These are phyloP conservation scores for Sphaerophoria taeniata DNA, from an alignment of 2,888 invertebrate species.

Conservation along the genomic window DNA sequence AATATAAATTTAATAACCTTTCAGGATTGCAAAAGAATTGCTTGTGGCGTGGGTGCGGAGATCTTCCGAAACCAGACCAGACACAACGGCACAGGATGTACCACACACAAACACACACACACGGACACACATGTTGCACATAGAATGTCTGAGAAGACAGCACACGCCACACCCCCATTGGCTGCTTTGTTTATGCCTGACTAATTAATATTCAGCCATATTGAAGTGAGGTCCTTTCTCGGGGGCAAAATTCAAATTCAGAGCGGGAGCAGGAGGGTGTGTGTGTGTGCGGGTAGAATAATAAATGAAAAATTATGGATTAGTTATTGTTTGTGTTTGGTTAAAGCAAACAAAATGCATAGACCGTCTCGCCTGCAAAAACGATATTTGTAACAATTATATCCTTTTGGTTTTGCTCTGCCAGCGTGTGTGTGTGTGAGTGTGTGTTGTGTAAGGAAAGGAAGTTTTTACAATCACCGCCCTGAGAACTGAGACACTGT, in stretches of 20 bases:
- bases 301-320: conserved; percentile 73
- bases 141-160: conserved; percentile 30
- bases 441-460: conserved; percentile 39
- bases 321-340: conserved; percentile 73
- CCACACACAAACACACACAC: background rate
- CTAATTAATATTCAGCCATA: conserved; percentile 74
- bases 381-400: conserved; percentile 73
- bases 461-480: conserved; percentile 53
- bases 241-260: background rate
- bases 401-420: conserved; percentile 38
- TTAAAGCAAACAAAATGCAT: conserved; percentile 61
- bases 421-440: background rate
- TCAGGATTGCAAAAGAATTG: conserved; percentile 43
- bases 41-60: conserved; percentile 23
- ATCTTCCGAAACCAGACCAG: conserved; percentile 50
- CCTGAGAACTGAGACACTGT: conserved; percentile 7
- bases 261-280: conserved; percentile 20
- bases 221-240: conserved; percentile 60
- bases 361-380: conserved; percentile 42
- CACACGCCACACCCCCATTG: conserved; percentile 22
- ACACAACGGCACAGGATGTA: conserved; percentile 47
- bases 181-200: conserved; percentile 68
- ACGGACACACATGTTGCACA: too few relatives aligned
- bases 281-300: conserved; percentile 71
- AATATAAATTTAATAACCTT: conserved; percentile 74